A percentile compares a stretch with the other conserved stretches of the same genome.
phyloP scores from a whole-genome alignment of 2,888 invertebrate genomes.

The Morpho deidamia region DNA sequence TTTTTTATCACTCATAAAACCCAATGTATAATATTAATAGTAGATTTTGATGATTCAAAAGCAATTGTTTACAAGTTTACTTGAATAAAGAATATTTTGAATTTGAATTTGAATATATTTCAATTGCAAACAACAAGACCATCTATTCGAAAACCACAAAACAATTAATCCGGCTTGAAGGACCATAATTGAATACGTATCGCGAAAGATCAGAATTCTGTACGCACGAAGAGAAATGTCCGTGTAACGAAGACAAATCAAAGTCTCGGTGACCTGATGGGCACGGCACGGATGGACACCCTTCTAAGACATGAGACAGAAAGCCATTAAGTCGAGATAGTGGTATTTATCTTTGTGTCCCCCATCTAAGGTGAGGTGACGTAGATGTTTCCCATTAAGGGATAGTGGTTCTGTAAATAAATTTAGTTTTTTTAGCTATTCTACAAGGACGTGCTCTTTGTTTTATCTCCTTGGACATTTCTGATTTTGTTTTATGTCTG shows the following conservation, averaged over 20 bases:
- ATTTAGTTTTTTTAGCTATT: conserved; percentile 19
- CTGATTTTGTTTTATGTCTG: background rate
- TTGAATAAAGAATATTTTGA: no score
- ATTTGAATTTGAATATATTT: conserved; percentile 1
- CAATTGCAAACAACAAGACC: conserved; percentile 8
- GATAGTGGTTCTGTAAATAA: conserved; percentile 27
- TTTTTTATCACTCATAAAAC: no score
- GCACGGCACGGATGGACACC: conserved; percentile 50
- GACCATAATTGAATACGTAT: conserved; percentile 31
- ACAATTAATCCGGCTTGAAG: conserved; percentile 33
- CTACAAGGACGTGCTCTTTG: background rate
- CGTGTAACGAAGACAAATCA: conserved; percentile 75
- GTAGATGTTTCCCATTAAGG: conserved; percentile 50
- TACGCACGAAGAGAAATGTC: conserved; percentile 41
- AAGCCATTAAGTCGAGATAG: conserved; percentile 67
- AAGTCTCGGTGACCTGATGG: conserved; percentile 54
- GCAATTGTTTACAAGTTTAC: no score
- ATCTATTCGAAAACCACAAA: conserved; percentile 23
- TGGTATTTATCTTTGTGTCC: conserved; percentile 65
- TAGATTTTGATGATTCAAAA: no score
- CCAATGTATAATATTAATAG: no score
- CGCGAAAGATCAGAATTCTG: conserved; percentile 27
- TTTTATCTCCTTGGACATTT: background rate
- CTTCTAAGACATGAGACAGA: conserved; percentile 54
- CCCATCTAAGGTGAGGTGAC: conserved; percentile 42